phyloP scores from a whole-genome alignment of 2,888 invertebrate genomes.

The Dione juno region DNA sequence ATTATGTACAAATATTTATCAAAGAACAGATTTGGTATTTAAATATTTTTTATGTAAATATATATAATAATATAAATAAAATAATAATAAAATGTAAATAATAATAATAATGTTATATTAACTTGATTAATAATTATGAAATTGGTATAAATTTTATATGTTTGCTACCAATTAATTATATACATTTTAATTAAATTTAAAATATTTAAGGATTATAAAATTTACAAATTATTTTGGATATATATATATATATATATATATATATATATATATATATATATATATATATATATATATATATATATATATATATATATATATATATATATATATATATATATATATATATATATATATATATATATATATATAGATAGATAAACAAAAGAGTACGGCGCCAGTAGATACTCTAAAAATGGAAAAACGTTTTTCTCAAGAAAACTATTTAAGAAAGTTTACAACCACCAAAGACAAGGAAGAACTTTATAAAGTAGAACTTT shows the following conservation, averaged over 20 bases:
- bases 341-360: no score
- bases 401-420: slow-evolving; percentile 5
- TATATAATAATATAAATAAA: no score
- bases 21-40: no score
- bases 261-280: no score
- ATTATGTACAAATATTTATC: no score
- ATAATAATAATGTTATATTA: background rate
- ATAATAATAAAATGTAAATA: no score
- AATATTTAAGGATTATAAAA: background rate
- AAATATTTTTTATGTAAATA: no score
- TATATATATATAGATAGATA: no score
- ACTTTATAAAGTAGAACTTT: slow-evolving; percentile 12
- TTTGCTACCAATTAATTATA: background rate
- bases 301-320: no score
- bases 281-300: no score
- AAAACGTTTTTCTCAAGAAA: background rate
- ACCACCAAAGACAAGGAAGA: slow-evolving; percentile 14
- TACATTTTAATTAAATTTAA: background rate
- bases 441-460: background rate
- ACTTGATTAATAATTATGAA: background rate
- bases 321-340: no score
- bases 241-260: no score
- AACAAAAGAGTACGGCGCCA: background rate
- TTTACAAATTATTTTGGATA: background rate
- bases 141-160: background rate